Base-by-base conservation (phyloP, 2,888 invertebrate genomes). In the Exocentrus adspersus region DNA sequence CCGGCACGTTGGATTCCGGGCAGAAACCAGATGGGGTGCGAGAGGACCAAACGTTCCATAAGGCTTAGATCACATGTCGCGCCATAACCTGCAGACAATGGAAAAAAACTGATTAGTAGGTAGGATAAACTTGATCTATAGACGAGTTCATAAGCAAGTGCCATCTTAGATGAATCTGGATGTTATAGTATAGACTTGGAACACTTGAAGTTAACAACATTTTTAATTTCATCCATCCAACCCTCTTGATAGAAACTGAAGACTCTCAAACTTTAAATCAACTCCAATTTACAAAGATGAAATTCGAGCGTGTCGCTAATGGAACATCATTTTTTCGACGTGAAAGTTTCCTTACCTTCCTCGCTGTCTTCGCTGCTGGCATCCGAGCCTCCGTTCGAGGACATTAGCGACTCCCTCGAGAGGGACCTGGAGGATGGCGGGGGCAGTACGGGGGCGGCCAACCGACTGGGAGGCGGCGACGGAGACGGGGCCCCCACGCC, bases 1-100 rank as follows among this genome's bases (percentile, higher is more conserved):
- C 96, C 97, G 59, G 94, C 93, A 70, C 97, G 87, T 79, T 96
- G 95, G 56, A 97, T 93, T 37, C 95, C 94, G 0, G 96, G 94
- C 67, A 97, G 86, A 83, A 94, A 97, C 98, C 98, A 98, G 77
- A 98, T 94, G 43, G 96, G 94, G 84, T 97, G 95, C 28, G 95
- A 94, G 71, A 95, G 88, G 79, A 95, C 90, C 73, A 97, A 87
- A 70, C 96, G 87, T 82, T 97, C 97, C 78, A 94, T 86, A 69
- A 95, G 84, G 17, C 92, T 91, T 78, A 95, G 91, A 85, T 92
- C 92, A 81, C 94, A 94, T 68, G 93, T 92, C 68, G 91, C 90
- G 76, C 89, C 89, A 78, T 89, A 88, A 70, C 87, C 89, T 62
- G 86, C 1, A 10, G 42, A 37, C 3, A 50, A 41, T 24, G 24